phyloP scores from a whole-genome alignment of 2,888 invertebrate genomes.

The Calameuta filiformis region DNA sequence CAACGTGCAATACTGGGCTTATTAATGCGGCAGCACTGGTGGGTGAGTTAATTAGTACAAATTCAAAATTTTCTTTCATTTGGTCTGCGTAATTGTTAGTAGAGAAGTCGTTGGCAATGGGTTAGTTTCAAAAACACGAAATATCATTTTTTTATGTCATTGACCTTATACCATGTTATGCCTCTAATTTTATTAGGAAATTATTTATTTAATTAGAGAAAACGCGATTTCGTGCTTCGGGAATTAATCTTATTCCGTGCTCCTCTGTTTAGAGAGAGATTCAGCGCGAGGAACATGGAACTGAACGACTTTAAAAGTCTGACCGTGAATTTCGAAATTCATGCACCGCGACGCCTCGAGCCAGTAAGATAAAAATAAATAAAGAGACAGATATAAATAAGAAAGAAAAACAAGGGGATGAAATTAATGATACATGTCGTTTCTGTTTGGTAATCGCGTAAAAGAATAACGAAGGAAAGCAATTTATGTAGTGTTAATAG shows the following conservation, averaged over 20 bases:
- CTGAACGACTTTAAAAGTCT: not conserved
- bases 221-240: not conserved
- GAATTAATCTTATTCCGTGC: not conserved
- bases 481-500: not conserved
- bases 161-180: no score
- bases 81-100: not conserved
- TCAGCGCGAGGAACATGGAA: not conserved
- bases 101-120: not conserved
- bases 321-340: not conserved
- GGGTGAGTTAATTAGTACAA: not conserved
- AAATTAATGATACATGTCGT: constrained; percentile 10
- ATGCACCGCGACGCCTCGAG: not conserved
- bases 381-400: constrained; percentile 18
- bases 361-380: constrained; percentile 14
- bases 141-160: not conserved
- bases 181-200: not conserved
- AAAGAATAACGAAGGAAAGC: not conserved
- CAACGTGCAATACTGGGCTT: no score
- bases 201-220: not conserved
- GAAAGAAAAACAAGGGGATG: constrained; percentile 20
- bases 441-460: not conserved
- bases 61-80: not conserved
- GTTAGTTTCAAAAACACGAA: not conserved
- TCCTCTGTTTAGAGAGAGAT: not conserved
- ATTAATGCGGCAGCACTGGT: no score